These are phyloP conservation scores for Pararge aegeria DNA, from an alignment of 1,140 invertebrate genomes.

Conservation along the genomic window DNA sequence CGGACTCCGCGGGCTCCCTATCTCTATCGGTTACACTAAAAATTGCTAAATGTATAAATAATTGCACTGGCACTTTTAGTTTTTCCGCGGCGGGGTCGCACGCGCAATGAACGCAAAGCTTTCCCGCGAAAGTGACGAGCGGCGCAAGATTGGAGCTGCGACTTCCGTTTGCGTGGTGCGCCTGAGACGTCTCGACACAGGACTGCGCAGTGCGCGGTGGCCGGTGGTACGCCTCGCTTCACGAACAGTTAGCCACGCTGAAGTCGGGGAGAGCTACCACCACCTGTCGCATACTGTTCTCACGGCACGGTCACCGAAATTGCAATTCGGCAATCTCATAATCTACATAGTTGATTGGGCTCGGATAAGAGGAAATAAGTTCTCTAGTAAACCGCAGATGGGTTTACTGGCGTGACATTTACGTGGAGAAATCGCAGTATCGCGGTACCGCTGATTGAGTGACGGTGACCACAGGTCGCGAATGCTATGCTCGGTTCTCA, in stretches of 20 bases:
- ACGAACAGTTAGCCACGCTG: conserved; percentile 56
- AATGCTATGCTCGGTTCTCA: conserved; percentile 51
- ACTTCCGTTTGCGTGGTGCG: conserved; percentile 53
- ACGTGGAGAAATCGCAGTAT: conserved; percentile 52
- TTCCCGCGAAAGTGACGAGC: conserved; percentile 38
- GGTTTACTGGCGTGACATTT: conserved; percentile 58
- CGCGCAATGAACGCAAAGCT: conserved; percentile 20
- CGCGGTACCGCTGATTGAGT: conserved; percentile 47
- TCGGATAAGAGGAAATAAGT: conserved; percentile 63
- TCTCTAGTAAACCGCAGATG: conserved; percentile 42
- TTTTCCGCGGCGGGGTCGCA: conserved; percentile 9
- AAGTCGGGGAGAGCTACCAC: conserved; percentile 53
- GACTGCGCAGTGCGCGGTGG: conserved; percentile 56
- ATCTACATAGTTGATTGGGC: conserved; percentile 73
- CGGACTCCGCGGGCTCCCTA: neutral
- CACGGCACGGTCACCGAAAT: conserved; percentile 49
- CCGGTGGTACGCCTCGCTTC: conserved; percentile 45
- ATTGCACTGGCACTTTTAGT: conserved; percentile 36
- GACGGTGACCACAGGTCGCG: conserved; percentile 58
- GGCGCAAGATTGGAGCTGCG: conserved; percentile 26
- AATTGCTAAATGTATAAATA: conserved; percentile 23
- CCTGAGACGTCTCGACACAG: conserved; percentile 46
- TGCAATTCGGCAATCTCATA: conserved; percentile 62
- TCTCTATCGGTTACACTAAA: conserved; percentile 4
- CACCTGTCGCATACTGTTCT: conserved; percentile 69